Evolutionary conservation across 2,113 vertebrate genomes (phyloP).

Genomic region (Anguilla japonica): DNA sequence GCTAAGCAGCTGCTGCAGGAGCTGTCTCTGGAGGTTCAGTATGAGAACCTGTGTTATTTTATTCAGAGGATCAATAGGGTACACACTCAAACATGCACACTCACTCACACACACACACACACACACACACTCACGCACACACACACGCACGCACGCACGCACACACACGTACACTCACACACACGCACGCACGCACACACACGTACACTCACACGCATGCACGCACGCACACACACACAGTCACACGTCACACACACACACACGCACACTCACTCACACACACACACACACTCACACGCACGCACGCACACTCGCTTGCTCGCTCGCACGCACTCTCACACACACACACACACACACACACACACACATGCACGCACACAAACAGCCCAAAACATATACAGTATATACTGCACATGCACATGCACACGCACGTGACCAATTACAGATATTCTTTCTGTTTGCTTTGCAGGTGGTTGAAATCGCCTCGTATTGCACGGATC

Average conservation of each 20-base stretch:
- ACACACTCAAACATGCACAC: background rate
- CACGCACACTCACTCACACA: constrained; percentile 27
- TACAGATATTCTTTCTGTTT: background rate
- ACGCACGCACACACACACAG: too few relatives aligned
- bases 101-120: too few relatives aligned
- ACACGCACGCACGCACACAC: too few relatives aligned
- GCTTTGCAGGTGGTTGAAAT: background rate
- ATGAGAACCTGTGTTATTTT: background rate
- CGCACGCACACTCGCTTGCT: background rate
- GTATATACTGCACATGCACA: constrained; percentile 44
- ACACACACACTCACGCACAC: too few relatives aligned
- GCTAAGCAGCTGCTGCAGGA: background rate
- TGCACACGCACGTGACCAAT: constrained; percentile 41
- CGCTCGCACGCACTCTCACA: constrained; percentile 29
- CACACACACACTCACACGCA: constrained; percentile 23
- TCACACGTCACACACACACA: constrained; percentile 1
- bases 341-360: constrained; percentile 44
- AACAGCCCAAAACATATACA: background rate
- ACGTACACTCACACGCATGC: too few relatives aligned
- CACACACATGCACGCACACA: constrained; percentile 41
- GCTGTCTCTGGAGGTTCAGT: background rate
- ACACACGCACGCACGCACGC: too few relatives aligned
- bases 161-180: too few relatives aligned
- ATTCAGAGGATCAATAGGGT: background rate
- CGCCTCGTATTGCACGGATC: background rate